These are phyloP conservation scores for Drosophila nr. fundita DNA, from an alignment of 2,888 invertebrate species.

Conservation along the genomic window DNA sequence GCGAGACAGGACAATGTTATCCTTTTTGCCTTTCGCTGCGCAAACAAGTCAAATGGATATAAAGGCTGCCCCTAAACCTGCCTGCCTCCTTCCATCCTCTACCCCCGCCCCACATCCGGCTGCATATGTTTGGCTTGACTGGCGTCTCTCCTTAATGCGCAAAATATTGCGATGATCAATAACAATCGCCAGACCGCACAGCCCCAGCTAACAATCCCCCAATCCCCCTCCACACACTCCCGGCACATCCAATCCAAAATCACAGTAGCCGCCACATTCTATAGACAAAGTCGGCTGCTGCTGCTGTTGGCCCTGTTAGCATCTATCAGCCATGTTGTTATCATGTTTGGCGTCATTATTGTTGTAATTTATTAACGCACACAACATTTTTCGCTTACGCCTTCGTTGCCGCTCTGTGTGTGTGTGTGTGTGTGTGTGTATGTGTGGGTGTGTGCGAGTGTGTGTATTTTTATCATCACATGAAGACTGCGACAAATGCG, in stretches of 20 bases:
- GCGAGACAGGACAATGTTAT: slow-evolving; percentile 68
- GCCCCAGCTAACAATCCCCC: not conserved
- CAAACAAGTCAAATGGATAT: slow-evolving; percentile 77
- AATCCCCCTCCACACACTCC: not conserved
- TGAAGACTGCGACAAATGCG: slow-evolving; percentile 70
- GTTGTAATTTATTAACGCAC: slow-evolving; percentile 80
- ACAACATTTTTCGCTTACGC: slow-evolving; percentile 76
- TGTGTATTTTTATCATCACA: slow-evolving; percentile 61
- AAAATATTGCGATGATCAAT: slow-evolving; percentile 80
- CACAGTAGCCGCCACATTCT: slow-evolving; percentile 39
- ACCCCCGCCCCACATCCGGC: slow-evolving; percentile 6
- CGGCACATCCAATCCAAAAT: slow-evolving; percentile 14
- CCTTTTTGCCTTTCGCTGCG: slow-evolving; percentile 69
- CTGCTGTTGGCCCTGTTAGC: slow-evolving; percentile 9
- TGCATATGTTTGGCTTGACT: slow-evolving; percentile 78
- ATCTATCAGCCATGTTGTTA: slow-evolving; percentile 67
- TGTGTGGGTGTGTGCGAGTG: slow-evolving; percentile 1
- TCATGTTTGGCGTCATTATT: slow-evolving; percentile 80
- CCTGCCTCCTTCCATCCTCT: not conserved
- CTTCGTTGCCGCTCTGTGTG: slow-evolving; percentile 25
- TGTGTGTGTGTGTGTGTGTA: slow-evolving; percentile 4
- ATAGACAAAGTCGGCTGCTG: not conserved
- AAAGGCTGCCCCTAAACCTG: slow-evolving; percentile 48
- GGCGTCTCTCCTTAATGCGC: slow-evolving; percentile 78
- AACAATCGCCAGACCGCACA: slow-evolving; percentile 67